phyloP scores from a whole-genome alignment of 2,113 vertebrate genomes.

The Chaenocephalus aceratus region DNA sequence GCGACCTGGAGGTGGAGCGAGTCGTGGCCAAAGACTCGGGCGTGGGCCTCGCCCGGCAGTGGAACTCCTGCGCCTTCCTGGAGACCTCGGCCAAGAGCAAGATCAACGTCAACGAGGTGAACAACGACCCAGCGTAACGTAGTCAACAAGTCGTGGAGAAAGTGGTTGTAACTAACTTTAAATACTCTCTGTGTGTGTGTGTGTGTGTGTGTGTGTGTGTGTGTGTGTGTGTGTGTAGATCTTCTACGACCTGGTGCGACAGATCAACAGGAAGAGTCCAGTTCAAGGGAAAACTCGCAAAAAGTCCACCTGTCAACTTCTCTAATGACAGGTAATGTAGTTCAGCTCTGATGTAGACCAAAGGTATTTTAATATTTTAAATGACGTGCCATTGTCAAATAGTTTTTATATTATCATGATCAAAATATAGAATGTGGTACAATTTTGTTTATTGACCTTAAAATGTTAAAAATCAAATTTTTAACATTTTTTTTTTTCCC shows the following conservation, averaged over 20 bases:
- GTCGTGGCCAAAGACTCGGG: conserved; percentile 98
- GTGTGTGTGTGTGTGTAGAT: conserved; percentile 56
- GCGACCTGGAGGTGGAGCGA: conserved; percentile 97
- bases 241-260: conserved; percentile 79
- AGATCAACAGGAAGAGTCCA: conserved; percentile 80
- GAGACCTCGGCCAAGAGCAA: conserved; percentile 99
- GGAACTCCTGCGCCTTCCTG: conserved; percentile 98
- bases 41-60: conserved; percentile 95
- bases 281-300: conserved; percentile 70
- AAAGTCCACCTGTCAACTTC: conserved; percentile 77
- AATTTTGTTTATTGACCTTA: no score
- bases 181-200: no score
- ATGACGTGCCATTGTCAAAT: no score
- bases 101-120: conserved; percentile 98
- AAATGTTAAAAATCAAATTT: no score
- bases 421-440: no score
- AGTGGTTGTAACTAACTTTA: no score
- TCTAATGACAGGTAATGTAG: conserved; percentile 68
- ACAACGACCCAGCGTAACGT: neutral
- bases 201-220: neutral
- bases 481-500: neutral
- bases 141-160: no score
- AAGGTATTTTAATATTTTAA: no score
- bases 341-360: no score
- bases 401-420: no score